These are phyloP conservation scores for Cydia strobilella DNA, from an alignment of 1,140 invertebrate genomes.

Conservation along the genomic window DNA sequence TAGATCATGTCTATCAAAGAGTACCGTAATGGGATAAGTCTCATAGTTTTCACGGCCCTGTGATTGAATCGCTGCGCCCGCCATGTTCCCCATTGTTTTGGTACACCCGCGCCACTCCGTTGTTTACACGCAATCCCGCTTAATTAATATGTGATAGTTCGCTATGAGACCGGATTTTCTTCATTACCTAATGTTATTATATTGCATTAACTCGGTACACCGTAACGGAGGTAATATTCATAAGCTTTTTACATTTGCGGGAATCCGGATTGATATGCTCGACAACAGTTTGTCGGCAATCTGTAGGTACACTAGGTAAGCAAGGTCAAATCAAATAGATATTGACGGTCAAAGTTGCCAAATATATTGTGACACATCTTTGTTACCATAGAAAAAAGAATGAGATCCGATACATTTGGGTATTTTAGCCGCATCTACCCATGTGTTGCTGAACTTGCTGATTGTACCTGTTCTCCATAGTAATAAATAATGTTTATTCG, in stretches of 20 bases:
- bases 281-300: neutral
- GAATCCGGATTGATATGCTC: neutral
- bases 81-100: conserved; percentile 42
- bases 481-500: no score
- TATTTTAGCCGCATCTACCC: no score
- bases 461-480: no score
- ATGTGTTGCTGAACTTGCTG: no score
- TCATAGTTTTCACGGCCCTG: conserved; percentile 44
- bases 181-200: conserved; percentile 21
- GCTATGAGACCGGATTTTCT: conserved; percentile 20
- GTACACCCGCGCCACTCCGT: conserved; percentile 41
- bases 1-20: conserved; percentile 37
- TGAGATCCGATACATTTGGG: no score
- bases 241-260: neutral
- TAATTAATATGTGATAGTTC: conserved; percentile 32
- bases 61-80: conserved; percentile 42
- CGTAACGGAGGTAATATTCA: conserved; percentile 3
- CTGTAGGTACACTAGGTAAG: neutral
- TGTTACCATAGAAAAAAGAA: no score
- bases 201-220: conserved; percentile 2
- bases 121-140: conserved; percentile 44
- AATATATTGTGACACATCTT: no score
- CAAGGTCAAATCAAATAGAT: no score
- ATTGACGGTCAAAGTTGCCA: no score
- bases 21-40: conserved; percentile 48